Evolutionary conservation across 2,888 invertebrate species (phyloP).

Genomic region (Anarsia innoxiella): DNA sequence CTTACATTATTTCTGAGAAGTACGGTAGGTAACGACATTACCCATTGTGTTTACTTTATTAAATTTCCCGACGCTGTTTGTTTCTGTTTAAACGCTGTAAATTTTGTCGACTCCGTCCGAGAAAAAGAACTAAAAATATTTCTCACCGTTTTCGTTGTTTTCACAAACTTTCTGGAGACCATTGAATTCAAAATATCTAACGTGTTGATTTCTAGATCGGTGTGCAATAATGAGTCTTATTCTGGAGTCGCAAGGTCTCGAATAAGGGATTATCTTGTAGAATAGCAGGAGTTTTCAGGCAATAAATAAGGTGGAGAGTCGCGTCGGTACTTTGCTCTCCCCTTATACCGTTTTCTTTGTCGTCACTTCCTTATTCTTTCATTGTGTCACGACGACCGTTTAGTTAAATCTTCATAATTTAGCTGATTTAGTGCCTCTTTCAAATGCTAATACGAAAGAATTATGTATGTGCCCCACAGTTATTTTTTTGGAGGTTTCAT

Average conservation of each 20-base stretch:
- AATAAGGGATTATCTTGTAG: not conserved
- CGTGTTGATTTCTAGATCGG: not conserved
- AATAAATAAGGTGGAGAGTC: slow-evolving; percentile 21
- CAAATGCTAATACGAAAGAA: slow-evolving; percentile 15
- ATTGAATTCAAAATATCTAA: slow-evolving; percentile 3
- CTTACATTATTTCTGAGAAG: too few relatives aligned
- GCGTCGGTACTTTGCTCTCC: slow-evolving; percentile 9
- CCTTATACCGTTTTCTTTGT: slow-evolving; percentile 21
- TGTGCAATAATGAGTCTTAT: not conserved
- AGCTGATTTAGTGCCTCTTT: slow-evolving; percentile 19
- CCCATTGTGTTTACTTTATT: too few relatives aligned
- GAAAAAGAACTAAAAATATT: not conserved
- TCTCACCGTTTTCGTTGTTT: slow-evolving; percentile 1
- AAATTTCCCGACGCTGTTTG: too few relatives aligned
- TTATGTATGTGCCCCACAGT: not conserved
- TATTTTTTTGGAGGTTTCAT: slow-evolving; percentile 6
- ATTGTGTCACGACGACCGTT: slow-evolving; percentile 21
- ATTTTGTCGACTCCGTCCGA: too few relatives aligned
- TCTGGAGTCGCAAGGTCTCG: not conserved
- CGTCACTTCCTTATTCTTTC: slow-evolving; percentile 23
- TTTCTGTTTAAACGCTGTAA: too few relatives aligned
- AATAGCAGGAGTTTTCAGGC: slow-evolving; percentile 15
- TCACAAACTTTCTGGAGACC: slow-evolving; percentile 1
- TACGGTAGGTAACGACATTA: too few relatives aligned
- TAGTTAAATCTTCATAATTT: slow-evolving; percentile 25